phyloP scores from a whole-genome alignment of 1,140 invertebrate species.

The Pentalonia nigronervosa region DNA sequence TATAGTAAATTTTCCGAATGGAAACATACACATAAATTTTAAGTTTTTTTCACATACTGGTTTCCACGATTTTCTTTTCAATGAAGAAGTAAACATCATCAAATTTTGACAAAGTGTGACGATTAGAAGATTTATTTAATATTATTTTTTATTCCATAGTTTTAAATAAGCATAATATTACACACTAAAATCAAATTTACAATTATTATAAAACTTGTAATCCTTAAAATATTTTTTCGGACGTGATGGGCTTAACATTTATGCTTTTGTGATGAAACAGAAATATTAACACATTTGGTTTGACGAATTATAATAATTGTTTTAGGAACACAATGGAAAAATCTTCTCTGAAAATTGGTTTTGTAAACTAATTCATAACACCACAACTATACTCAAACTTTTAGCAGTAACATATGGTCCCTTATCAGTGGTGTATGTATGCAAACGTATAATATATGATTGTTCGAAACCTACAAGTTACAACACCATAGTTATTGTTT shows the following conservation, averaged over 20 bases:
- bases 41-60: background rate
- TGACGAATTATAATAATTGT: constrained; percentile 13
- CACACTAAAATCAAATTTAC: background rate
- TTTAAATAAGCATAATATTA: background rate
- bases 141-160: background rate
- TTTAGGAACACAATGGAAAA: background rate
- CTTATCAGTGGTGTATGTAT: background rate
- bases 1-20: no score
- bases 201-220: background rate
- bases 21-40: no score
- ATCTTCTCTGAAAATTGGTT: background rate
- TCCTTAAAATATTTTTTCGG: background rate
- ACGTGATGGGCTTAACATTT: background rate
- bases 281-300: background rate
- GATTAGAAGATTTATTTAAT: background rate
- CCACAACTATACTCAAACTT: background rate
- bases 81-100: background rate
- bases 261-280: background rate
- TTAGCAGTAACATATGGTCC: background rate
- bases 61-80: background rate
- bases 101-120: background rate
- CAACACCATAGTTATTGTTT: background rate
- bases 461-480: background rate
- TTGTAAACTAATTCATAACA: constrained; percentile 7
- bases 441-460: background rate